Evolutionary conservation across 1,140 invertebrate genomes (phyloP).

Genomic region (Oryzaephilus surinamensis): DNA sequence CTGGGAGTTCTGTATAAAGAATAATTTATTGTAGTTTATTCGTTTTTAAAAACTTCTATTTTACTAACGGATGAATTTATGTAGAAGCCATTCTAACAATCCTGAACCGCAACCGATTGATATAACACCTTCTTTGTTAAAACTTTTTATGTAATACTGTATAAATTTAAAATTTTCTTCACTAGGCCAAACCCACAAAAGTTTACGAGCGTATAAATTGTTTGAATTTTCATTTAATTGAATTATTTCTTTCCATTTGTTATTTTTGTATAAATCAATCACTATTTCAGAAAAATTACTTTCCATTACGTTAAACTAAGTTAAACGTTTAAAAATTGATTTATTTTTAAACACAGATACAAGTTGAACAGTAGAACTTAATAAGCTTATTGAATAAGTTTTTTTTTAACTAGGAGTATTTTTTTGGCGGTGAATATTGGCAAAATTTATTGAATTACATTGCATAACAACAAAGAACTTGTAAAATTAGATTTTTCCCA

Average conservation of each 20-base stretch:
- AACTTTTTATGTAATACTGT: conserved; percentile 25
- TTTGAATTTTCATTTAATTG: conserved; percentile 22
- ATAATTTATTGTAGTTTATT: conserved; percentile 6
- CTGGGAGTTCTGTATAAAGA: conserved; percentile 36
- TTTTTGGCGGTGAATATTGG: no score
- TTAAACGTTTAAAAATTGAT: no score
- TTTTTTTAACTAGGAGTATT: no score
- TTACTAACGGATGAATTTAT: conserved; percentile 36
- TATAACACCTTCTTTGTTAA: conserved; percentile 32
- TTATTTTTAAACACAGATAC: no score
- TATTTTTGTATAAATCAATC: conserved; percentile 17
- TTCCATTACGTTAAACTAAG: conserved; percentile 14
- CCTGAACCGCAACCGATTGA: conserved; percentile 49
- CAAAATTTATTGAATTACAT: no score
- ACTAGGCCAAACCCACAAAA: conserved; percentile 50
- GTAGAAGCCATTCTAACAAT: conserved; percentile 45
- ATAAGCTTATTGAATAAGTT: no score
- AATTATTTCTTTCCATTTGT: conserved; percentile 27
- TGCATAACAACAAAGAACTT: no score
- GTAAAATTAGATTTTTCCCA: no score
- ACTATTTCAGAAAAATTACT: conserved; percentile 19
- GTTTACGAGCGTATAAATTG: conserved; percentile 28
- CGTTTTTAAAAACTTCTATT: background rate
- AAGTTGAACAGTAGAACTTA: no score
- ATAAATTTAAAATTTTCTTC: conserved; percentile 39